phyloP scores from a whole-genome alignment of 92 coral and sea anemone species.

The Galaxea fascicularis region DNA sequence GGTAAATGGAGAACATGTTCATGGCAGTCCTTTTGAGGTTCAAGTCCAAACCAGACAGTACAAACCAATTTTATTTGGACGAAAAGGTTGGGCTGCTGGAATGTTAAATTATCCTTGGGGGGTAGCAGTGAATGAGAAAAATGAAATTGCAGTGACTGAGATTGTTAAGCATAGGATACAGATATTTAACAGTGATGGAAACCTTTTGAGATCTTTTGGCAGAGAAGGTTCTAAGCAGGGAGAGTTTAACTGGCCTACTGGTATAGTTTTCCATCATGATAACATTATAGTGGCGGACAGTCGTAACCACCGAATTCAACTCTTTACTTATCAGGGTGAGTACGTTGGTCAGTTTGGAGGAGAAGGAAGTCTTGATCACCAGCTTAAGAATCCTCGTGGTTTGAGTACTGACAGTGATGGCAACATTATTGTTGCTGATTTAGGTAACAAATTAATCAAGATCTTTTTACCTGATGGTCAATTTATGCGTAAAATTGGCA shows the following conservation, averaged over 20 bases:
- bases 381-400: constrained; percentile 28
- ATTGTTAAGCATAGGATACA: background rate
- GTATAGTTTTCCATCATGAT: constrained; percentile 14
- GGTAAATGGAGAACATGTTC: constrained; percentile 23
- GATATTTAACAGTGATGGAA: background rate
- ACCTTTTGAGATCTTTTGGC: constrained; percentile 19
- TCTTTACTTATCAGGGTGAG: constrained; percentile 18
- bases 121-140: background rate
- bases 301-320: constrained; percentile 14
- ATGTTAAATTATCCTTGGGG: background rate
- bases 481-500: background rate
- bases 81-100: background rate
- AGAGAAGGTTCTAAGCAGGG: constrained; percentile 25
- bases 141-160: background rate
- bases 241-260: constrained; percentile 16
- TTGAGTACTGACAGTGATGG: constrained; percentile 16
- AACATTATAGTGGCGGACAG: constrained; percentile 30
- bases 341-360: constrained; percentile 13
- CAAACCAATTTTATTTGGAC: background rate
- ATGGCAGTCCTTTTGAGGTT: constrained; percentile 27
- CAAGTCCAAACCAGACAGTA: constrained; percentile 32
- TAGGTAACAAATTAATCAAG: constrained; percentile 10
- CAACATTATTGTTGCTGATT: constrained; percentile 31
- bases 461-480: constrained; percentile 5
- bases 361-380: constrained; percentile 12